phyloP scores from a whole-genome alignment of 1,140 invertebrate species.

The Globodera ellingtonae region DNA sequence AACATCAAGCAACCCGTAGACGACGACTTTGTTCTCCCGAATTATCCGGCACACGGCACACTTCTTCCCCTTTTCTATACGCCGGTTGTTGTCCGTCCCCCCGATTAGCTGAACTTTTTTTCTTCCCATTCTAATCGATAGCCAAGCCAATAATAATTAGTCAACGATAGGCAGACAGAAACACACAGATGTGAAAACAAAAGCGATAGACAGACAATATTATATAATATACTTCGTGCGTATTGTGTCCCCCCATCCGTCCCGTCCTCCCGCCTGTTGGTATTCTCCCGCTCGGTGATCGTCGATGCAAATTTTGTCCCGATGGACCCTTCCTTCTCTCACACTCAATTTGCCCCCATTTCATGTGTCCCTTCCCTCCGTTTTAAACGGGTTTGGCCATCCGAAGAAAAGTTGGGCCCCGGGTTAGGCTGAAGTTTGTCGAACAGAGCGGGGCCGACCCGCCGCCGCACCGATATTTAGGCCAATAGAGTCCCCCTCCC shows the following conservation, averaged over 20 bases:
- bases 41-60: not conserved
- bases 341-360: not conserved
- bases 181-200: not conserved
- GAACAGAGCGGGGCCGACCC: not conserved
- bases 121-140: not conserved
- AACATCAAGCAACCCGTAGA: too few species aligned
- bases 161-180: not conserved
- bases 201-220: not conserved
- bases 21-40: not conserved
- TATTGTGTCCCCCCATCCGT: not conserved
- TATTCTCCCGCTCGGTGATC: not conserved
- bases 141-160: not conserved
- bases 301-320: constrained; percentile 1
- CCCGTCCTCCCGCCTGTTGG: not conserved
- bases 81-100: not conserved
- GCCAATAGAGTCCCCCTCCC: not conserved
- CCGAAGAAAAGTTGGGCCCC: not conserved
- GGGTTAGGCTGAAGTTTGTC: not conserved
- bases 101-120: not conserved
- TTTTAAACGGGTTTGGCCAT: not conserved
- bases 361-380: not conserved
- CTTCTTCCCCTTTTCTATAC: not conserved
- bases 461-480: not conserved
- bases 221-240: not conserved
- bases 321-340: not conserved